Evolutionary conservation across 2,113 vertebrate genomes (phyloP).

Genomic region (Dolichotis patagonum): DNA sequence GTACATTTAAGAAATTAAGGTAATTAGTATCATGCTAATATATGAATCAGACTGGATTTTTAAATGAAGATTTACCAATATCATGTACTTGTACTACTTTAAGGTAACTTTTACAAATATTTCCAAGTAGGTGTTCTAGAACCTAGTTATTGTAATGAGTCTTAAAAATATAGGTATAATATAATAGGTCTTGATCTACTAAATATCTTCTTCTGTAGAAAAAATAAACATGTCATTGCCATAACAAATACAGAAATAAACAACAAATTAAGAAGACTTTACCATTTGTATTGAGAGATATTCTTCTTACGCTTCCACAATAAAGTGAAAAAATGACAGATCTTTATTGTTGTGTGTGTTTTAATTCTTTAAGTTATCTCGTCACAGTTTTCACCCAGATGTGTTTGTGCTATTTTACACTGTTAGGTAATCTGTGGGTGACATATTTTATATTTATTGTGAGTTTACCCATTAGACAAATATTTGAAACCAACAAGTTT

Average conservation of each 20-base stretch:
- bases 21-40: slow-evolving; percentile 24
- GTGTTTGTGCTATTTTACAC: slow-evolving; percentile 43
- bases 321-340: neutral
- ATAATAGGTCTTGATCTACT: slow-evolving; percentile 38
- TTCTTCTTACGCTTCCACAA: neutral
- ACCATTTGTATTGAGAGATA: slow-evolving; percentile 41
- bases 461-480: slow-evolving; percentile 15
- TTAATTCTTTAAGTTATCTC: neutral
- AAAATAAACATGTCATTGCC: neutral
- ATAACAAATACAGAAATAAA: slow-evolving; percentile 39
- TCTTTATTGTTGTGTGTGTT: neutral
- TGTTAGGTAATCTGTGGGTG: neutral
- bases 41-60: slow-evolving; percentile 39
- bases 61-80: slow-evolving; percentile 33
- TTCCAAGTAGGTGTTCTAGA: slow-evolving; percentile 18
- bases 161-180: slow-evolving; percentile 28
- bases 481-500: slow-evolving; percentile 41
- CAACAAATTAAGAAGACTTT: neutral
- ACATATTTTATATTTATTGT: slow-evolving; percentile 29
- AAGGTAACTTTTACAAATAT: slow-evolving; percentile 25
- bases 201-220: slow-evolving; percentile 50
- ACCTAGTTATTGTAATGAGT: slow-evolving; percentile 1
- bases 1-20: slow-evolving; percentile 27
- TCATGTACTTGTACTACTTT: neutral
- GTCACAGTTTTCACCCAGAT: neutral